A percentile compares a stretch with the other conserved stretches of the same genome.
phyloP scores from a whole-genome alignment of 2,888 invertebrate genomes.

The Rhaphigaster nebulosa region DNA sequence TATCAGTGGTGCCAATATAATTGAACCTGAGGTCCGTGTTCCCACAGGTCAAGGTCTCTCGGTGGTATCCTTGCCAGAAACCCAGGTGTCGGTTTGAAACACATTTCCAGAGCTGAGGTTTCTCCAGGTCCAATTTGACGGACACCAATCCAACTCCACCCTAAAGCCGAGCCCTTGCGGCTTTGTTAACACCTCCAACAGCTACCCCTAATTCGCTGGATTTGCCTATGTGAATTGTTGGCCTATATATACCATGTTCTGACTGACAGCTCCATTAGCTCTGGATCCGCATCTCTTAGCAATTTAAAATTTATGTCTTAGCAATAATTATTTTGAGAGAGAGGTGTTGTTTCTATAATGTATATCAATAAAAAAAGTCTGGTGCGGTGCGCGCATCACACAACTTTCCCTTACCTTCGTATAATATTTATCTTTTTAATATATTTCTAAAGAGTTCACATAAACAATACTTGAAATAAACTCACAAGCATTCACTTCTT shows the following conservation, averaged over 20 bases:
- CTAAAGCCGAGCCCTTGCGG: too few species aligned
- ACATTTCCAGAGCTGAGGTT: neutral
- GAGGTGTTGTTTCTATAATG: too few species aligned
- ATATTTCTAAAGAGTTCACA: too few species aligned
- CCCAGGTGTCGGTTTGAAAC: neutral
- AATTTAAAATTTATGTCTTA: too few species aligned
- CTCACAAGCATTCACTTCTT: too few species aligned
- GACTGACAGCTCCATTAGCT: neutral
- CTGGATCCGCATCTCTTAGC: too few species aligned
- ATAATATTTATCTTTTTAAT: too few species aligned
- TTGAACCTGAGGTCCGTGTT: constrained; percentile 4
- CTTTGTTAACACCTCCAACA: neutral
- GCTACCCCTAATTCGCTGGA: neutral
- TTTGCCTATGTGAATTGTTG: neutral
- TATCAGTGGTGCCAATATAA: constrained; percentile 3
- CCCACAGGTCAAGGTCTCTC: neutral
- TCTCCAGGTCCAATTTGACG: neutral
- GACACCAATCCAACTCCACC: neutral
- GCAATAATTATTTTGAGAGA: too few species aligned
- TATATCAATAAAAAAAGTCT: too few species aligned
- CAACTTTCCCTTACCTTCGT: too few species aligned
- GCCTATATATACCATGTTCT: neutral
- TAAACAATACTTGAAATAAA: too few species aligned
- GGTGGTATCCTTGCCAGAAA: neutral
- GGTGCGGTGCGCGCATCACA: too few species aligned